Percentiles rank a stretch among this genome's conserved stretches.
These are phyloP conservation scores for Cheirogaleus major DNA, from an alignment of 2,797 vertebrate species.

Conservation along the genomic window DNA sequence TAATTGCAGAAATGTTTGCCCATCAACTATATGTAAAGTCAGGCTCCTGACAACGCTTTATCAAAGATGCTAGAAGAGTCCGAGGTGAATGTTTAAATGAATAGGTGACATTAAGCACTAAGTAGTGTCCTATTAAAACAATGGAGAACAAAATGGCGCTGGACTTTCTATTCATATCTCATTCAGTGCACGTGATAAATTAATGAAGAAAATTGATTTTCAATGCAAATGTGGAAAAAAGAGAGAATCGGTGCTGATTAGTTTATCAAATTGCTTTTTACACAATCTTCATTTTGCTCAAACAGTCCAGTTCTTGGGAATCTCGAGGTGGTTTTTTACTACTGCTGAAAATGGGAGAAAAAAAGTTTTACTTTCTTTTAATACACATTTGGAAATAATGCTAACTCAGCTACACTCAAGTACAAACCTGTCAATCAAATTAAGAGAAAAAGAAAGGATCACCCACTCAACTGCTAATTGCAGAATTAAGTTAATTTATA, in stretches of 20 bases:
- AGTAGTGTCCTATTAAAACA: background rate
- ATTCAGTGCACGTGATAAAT: background rate
- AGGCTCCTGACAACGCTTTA: background rate
- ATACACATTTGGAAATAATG: constrained; percentile 47
- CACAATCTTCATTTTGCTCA: background rate
- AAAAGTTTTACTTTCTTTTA: constrained; percentile 13
- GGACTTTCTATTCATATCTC: background rate
- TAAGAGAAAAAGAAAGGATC: background rate
- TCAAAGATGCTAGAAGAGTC: background rate
- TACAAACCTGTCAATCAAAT: constrained; percentile 63
- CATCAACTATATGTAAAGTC: background rate
- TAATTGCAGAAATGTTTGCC: background rate
- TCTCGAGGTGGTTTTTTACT: background rate
- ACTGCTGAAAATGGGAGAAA: background rate
- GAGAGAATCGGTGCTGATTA: background rate
- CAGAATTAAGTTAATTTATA: constrained; percentile 55
- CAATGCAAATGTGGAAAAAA: background rate
- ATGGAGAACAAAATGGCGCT: background rate
- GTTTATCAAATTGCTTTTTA: background rate
- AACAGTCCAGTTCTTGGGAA: background rate
- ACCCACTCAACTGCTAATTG: constrained; percentile 65
- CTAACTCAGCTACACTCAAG: constrained; percentile 45
- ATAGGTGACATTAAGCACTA: background rate
- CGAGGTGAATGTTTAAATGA: background rate
- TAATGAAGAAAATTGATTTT: background rate